phyloP scores from a whole-genome alignment of 2,113 vertebrate species.

The Erinaceus europaeus region DNA sequence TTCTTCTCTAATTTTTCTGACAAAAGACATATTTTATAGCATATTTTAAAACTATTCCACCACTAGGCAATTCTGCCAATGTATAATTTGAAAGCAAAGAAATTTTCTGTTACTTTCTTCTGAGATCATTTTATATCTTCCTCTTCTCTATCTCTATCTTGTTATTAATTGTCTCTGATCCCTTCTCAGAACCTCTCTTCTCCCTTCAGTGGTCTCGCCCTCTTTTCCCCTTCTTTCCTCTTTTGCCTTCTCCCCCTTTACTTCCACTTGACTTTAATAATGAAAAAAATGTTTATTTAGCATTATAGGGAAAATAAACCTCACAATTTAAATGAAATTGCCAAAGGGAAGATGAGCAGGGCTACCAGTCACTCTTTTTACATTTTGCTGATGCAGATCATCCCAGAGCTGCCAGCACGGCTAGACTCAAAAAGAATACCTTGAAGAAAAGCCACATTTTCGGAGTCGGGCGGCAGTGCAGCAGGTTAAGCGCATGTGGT shows the following conservation, averaged over 20 bases:
- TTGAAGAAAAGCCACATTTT: too few species aligned
- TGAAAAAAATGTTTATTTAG: conserved; percentile 68
- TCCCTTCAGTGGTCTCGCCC: too few species aligned
- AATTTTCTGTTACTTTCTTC: conserved; percentile 50
- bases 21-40: conserved; percentile 17
- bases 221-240: neutral
- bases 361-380: neutral
- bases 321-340: neutral
- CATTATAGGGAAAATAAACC: conserved; percentile 58
- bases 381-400: too few species aligned
- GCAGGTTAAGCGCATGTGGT: too few species aligned
- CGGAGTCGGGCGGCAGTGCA: too few species aligned
- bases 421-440: too few species aligned
- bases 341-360: neutral
- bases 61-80: conserved; percentile 29
- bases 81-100: conserved; percentile 42
- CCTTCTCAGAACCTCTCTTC: neutral
- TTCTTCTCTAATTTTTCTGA: conserved; percentile 66
- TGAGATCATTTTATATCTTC: conserved; percentile 15
- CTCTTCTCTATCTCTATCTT: conserved; percentile 10
- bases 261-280: conserved; percentile 34
- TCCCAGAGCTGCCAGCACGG: too few species aligned
- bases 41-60: conserved; percentile 57
- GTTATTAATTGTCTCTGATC: neutral
- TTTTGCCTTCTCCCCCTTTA: neutral